Conservation (phyloP, 2,888 invertebrate genomes). For the Pardosa pseudoannulata region DNA sequence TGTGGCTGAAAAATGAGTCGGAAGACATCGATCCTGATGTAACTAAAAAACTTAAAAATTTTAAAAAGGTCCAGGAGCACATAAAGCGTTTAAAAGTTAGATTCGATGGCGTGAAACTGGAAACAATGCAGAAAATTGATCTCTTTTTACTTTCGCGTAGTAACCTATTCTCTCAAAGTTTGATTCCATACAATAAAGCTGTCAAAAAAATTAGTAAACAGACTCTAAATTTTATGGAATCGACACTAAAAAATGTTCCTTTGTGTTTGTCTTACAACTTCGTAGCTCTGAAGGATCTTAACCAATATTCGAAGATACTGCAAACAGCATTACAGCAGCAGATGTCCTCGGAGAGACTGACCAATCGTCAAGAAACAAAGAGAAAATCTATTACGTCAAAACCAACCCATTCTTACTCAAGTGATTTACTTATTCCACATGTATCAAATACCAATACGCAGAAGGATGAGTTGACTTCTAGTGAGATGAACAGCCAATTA, state of each 20-base stretch:
- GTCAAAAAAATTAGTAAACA: conserved; percentile 38
- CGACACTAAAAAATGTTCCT: conserved; percentile 16
- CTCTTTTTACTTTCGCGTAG: conserved; percentile 48
- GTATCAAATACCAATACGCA: neutral
- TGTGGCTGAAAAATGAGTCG: conserved; percentile 65
- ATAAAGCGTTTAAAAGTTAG: conserved; percentile 36
- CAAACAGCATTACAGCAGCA: neutral
- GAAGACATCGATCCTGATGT: conserved; percentile 47
- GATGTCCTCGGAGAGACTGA: neutral
- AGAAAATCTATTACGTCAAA: neutral
- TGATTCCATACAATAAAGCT: conserved; percentile 20
- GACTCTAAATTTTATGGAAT: neutral
- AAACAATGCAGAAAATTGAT: conserved; percentile 56
- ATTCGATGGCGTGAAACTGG: conserved; percentile 36
- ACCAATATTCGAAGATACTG: conserved; percentile 17
- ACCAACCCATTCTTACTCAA: neutral
- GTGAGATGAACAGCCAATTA: neutral
- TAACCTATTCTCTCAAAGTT: conserved; percentile 51
- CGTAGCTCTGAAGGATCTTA: conserved; percentile 37
- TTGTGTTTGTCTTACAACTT: conserved; percentile 32
- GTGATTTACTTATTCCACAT: too few relatives aligned
- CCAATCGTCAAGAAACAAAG: neutral
- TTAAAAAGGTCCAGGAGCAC: conserved; percentile 40
- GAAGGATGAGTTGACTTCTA: neutral
- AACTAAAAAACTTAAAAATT: conserved; percentile 20